A percentile compares a stretch with the other conserved stretches of the same genome.
Conservation (phyloP, 2,797 vertebrate genomes). For the Phoeniculus purpureus region DNA sequence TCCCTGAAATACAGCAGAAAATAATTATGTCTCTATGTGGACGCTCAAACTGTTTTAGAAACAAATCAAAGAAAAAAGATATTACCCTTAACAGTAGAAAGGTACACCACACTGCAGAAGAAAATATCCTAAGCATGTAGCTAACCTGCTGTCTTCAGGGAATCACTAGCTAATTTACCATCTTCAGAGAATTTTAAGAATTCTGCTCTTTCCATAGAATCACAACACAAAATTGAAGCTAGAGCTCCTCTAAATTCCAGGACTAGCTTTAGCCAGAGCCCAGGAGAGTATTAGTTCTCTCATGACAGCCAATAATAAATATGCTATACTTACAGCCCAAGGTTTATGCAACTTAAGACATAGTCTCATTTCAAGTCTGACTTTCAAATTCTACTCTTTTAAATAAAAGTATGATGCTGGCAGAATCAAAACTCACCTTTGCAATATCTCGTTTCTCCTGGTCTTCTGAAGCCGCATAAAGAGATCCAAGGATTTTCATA, state of each 20-base stretch:
- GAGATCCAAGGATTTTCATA: slow-evolving; percentile 98
- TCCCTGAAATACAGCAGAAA: slow-evolving; percentile 80
- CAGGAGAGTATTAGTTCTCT: not conserved
- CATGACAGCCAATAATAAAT: not conserved
- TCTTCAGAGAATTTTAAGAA: not conserved
- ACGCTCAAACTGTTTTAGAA: not conserved
- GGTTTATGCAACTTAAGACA: not conserved
- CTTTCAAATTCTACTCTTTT: not conserved
- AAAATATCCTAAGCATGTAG: not conserved
- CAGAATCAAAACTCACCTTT: slow-evolving; percentile 80
- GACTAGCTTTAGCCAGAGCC: not conserved
- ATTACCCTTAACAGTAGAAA: not conserved
- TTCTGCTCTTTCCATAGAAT: not conserved
- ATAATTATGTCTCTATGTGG: not conserved
- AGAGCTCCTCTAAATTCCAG: not conserved
- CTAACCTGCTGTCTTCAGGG: not conserved
- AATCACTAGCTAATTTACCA: not conserved
- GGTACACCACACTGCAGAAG: not conserved
- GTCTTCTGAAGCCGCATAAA: slow-evolving; percentile 97
- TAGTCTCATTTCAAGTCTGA: not conserved
- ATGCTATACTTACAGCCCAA: not conserved
- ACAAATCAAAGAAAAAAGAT: not conserved
- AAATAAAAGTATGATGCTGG: fast-evolving
- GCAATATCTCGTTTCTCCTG: slow-evolving; percentile 98
- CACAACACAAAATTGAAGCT: not conserved